Base-by-base conservation (phyloP, 1,140 invertebrate species). In the Gryon sp. region DNA sequence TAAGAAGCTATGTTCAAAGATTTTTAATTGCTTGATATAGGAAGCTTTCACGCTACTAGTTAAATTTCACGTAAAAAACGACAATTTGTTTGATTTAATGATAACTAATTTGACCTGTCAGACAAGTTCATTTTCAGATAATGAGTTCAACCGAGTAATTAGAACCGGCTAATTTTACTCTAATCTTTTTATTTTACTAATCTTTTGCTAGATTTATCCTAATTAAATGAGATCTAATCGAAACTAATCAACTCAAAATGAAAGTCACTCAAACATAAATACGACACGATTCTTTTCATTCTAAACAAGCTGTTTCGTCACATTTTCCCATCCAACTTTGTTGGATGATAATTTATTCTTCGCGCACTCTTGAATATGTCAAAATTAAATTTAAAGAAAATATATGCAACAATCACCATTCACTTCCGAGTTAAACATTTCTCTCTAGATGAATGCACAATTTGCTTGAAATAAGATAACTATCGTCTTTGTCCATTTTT, bases 401-500 rank as follows among this genome's bases (percentile, higher is more conserved):
- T n/a, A n/a, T n/a, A n/a, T 48, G 65, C 46, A 48, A 55, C 48
- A 63, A 59, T 73, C 48, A 34, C 40, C 18, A 32, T 50, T 66
- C 11, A 38, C 28, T 52, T 38, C 1, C 14, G 4, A 74, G 52
- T 45, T 34, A 65, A 74, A 60, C 41, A 59, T 65, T 52, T 60
- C 30, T 15, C 16, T 15, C 12, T 45, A 12, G 12, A 12, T 57
- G 46, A 76, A 48, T 69, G 63, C 36, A 45, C 59, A 22, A 16
- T 62, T 26, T 41, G 12, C 11, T 43, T 57, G 52, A 59, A 70
- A 45, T 52, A 59, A 60, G 50, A 69, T 66, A 46, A 72, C 60
- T 65, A 62, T 62, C 66, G 66, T 68, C 68, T 72, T 77, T 77
- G 66, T 77, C 62, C 59, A 68, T 72, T 72, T 72, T 72, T 32